A percentile compares a stretch with the other conserved stretches of the same genome.
Evolutionary conservation across 1,140 invertebrate species (phyloP).

Genomic region (Vanessa atalanta): DNA sequence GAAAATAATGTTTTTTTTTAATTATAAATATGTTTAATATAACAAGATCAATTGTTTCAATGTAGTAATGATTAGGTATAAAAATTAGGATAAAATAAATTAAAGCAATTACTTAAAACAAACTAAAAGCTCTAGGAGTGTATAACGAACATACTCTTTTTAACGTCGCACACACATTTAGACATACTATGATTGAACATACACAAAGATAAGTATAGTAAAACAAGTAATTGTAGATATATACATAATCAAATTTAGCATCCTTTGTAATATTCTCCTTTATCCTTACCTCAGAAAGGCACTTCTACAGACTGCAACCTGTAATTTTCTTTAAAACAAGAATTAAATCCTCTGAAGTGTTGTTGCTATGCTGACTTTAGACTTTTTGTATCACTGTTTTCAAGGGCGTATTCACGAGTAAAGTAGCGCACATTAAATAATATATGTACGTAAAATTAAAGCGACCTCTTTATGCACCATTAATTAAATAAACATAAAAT

Average conservation of each 20-base stretch:
- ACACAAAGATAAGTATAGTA: constrained; percentile 35
- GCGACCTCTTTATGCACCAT: constrained; percentile 38
- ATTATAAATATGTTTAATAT: too few species aligned
- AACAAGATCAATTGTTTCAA: too few species aligned
- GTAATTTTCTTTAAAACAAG: constrained; percentile 56
- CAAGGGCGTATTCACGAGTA: constrained; percentile 68
- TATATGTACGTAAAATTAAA: constrained; percentile 35
- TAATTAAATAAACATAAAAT: constrained; percentile 42
- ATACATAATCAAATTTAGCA: neutral
- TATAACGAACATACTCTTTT: constrained; percentile 1
- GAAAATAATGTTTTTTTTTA: too few species aligned
- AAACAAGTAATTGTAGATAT: constrained; percentile 15
- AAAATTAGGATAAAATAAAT: neutral
- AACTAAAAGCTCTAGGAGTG: neutral
- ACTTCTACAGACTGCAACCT: constrained; percentile 50
- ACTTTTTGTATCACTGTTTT: constrained; percentile 73
- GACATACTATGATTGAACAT: constrained; percentile 30
- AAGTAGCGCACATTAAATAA: constrained; percentile 47
- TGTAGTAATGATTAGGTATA: neutral
- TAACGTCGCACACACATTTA: constrained; percentile 9
- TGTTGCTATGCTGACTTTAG: constrained; percentile 79
- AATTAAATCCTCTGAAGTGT: constrained; percentile 57
- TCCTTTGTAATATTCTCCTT: neutral
- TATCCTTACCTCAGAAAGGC: constrained; percentile 67
- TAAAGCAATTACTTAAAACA: neutral